A percentile compares a stretch with the other conserved stretches of the same genome.
Conservation (phyloP, 1,140 invertebrate species). For the Megalonaias nervosa region DNA sequence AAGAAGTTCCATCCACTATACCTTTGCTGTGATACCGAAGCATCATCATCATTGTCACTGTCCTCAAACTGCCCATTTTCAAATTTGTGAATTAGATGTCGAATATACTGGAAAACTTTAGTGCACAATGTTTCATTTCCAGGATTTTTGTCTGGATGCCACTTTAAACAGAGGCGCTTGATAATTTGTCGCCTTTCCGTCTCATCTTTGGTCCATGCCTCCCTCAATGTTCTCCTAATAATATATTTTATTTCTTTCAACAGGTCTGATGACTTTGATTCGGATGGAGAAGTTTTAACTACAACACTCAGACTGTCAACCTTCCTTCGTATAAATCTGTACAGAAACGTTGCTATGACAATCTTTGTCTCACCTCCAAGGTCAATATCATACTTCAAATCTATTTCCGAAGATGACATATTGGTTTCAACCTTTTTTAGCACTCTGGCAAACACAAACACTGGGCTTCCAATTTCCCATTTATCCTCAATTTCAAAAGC, state of each 20-base stretch:
- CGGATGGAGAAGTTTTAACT: not conserved
- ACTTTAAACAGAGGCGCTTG: conserved; percentile 59
- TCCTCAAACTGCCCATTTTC: conserved; percentile 27
- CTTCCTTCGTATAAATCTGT: conserved; percentile 46
- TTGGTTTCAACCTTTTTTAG: conserved; percentile 7
- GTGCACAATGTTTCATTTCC: conserved; percentile 49
- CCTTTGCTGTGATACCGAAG: conserved; percentile 7
- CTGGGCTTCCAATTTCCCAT: conserved; percentile 1
- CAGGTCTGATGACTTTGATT: not conserved
- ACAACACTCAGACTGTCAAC: too few species aligned
- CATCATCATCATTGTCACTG: conserved; percentile 20
- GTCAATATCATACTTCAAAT: conserved; percentile 45
- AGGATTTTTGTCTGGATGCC: conserved; percentile 66
- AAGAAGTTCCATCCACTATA: not conserved
- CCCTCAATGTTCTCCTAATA: conserved; percentile 40
- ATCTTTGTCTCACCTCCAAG: conserved; percentile 34
- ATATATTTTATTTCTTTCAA: conserved; percentile 29
- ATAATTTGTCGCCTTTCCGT: conserved; percentile 50
- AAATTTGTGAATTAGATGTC: conserved; percentile 23
- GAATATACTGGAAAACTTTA: conserved; percentile 50
- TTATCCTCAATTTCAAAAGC: conserved; percentile 5
- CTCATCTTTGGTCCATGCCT: conserved; percentile 46
- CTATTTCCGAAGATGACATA: conserved; percentile 2
- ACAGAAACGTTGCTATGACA: conserved; percentile 43
- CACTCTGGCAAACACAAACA: conserved; percentile 37